Conservation (phyloP, 2,113 vertebrate genomes). For the Lamprotornis superbus region DNA sequence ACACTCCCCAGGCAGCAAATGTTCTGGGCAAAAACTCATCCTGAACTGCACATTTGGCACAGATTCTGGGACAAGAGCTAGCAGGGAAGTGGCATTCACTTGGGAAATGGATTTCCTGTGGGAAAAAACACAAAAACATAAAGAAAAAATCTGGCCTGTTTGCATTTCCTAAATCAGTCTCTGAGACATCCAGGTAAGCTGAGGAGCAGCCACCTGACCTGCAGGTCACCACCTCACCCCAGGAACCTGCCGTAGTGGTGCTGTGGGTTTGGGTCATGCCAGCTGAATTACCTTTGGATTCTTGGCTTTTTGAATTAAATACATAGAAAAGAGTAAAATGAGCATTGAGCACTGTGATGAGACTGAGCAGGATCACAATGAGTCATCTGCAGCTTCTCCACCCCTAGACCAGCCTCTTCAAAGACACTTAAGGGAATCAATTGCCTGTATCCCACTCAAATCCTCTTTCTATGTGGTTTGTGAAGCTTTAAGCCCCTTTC, state of each 20-base stretch:
- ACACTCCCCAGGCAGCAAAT: neutral
- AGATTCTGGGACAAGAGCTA: neutral
- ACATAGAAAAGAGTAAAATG: neutral
- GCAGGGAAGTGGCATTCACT: neutral
- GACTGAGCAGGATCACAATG: neutral
- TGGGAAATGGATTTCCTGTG: neutral
- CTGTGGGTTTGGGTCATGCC: neutral
- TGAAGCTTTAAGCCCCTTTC: slow-evolving; percentile 31
- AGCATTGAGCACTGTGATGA: neutral
- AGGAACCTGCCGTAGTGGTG: neutral
- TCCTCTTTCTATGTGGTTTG: neutral
- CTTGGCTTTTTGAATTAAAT: neutral
- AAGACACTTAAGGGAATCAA: slow-evolving; percentile 51
- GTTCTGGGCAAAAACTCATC: neutral
- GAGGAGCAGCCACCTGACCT: neutral
- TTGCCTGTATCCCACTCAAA: slow-evolving; percentile 39
- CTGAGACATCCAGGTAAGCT: neutral
- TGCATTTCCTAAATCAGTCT: neutral
- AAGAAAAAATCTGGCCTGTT: neutral
- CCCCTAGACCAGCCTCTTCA: neutral
- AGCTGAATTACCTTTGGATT: neutral
- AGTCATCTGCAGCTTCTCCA: neutral
- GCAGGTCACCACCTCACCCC: neutral
- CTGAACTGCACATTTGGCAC: neutral
- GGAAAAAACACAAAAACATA: neutral